Conservation (phyloP, 2,113 vertebrate species). For the Pterocles burchelli region DNA sequence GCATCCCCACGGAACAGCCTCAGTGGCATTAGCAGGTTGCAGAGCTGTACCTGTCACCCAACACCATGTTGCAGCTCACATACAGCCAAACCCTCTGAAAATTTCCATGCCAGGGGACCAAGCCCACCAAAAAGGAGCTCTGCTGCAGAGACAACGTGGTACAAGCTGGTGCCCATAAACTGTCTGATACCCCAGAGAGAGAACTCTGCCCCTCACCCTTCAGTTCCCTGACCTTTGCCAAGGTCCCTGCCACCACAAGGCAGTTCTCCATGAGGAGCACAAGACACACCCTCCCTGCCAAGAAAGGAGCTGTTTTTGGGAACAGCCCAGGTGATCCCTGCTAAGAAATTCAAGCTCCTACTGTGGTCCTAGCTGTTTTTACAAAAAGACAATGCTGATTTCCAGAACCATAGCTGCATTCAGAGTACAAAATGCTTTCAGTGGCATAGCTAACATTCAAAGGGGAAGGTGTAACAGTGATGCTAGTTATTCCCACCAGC, state of each 20-base stretch:
- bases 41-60: background rate
- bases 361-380: background rate
- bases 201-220: background rate
- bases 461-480: background rate
- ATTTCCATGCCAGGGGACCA: background rate
- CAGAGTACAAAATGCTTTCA: background rate
- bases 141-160: background rate
- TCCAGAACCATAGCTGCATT: background rate
- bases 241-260: fast-evolving
- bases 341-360: background rate
- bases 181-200: background rate
- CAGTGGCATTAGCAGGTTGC: background rate
- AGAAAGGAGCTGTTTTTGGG: background rate
- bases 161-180: fast-evolving
- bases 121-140: background rate
- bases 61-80: fast-evolving
- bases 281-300: background rate
- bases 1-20: background rate
- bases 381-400: background rate
- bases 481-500: background rate
- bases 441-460: background rate
- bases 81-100: background rate
- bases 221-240: background rate
- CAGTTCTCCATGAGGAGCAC: background rate
- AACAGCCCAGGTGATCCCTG: background rate